Percentiles rank a stretch among this genome's conserved stretches.
These are phyloP conservation scores for Electrona antarctica DNA, from an alignment of 2,113 vertebrate species.

Conservation along the genomic window DNA sequence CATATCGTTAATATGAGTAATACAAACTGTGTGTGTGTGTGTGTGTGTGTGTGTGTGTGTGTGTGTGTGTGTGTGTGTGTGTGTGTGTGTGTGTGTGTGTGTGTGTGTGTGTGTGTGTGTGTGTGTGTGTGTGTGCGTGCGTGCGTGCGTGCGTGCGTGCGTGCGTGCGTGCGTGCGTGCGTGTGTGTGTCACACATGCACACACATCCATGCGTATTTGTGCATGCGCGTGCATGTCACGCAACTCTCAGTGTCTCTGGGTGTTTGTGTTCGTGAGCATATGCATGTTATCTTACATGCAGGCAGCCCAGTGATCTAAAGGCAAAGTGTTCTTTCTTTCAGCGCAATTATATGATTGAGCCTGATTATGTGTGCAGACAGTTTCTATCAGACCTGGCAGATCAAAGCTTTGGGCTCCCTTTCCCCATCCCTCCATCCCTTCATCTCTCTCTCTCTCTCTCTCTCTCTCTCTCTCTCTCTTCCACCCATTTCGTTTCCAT, in stretches of 20 bases:
- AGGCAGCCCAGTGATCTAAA: conserved; percentile 22
- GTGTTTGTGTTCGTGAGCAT: conserved; percentile 21
- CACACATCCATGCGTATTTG: background rate
- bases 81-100: background rate
- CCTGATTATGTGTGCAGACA: conserved; percentile 56
- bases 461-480: conserved; percentile 4
- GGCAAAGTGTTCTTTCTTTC: conserved; percentile 38
- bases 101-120: background rate
- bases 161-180: conserved; percentile 11
- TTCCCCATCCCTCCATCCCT: background rate
- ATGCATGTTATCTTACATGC: conserved; percentile 45
- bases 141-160: conserved; percentile 27
- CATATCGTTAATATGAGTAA: background rate
- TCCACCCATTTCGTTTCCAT: background rate
- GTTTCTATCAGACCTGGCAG: conserved; percentile 52
- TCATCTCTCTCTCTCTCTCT: background rate
- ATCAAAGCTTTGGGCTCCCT: conserved; percentile 56
- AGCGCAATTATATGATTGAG: conserved; percentile 58
- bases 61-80: background rate
- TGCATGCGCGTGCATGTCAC: background rate
- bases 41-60: background rate
- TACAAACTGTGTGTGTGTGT: conserved; percentile 5
- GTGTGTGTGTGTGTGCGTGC: conserved; percentile 11
- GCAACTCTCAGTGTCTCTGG: background rate
- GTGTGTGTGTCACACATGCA: background rate